phyloP scores from a whole-genome alignment of 2,888 invertebrate genomes.

The Drosophila prostipennis region DNA sequence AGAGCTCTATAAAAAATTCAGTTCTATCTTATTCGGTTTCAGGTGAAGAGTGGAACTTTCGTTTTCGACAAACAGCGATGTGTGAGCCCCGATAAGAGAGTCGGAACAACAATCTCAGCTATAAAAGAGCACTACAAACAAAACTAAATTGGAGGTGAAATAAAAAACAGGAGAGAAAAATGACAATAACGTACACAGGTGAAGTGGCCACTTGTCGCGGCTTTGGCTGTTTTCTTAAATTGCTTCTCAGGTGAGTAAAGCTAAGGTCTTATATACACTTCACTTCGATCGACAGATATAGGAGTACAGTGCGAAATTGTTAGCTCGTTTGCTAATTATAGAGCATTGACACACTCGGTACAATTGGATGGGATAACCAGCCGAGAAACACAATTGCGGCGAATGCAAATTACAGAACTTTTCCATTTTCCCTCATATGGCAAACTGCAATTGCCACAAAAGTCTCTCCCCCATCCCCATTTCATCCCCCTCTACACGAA shows the following conservation, averaged over 20 bases:
- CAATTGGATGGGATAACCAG: slow-evolving; percentile 34
- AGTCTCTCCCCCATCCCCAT: slow-evolving; percentile 8
- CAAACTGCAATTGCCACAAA: slow-evolving; percentile 35
- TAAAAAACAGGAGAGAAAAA: slow-evolving; percentile 80
- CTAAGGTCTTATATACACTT: slow-evolving; percentile 25
- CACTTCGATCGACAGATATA: slow-evolving; percentile 5
- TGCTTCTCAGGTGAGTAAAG: slow-evolving; percentile 89
- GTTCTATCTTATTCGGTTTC: slow-evolving; percentile 19
- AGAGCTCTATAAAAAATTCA: slow-evolving; percentile 4
- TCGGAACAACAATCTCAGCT: slow-evolving; percentile 20
- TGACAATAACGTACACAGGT: slow-evolving; percentile 94
- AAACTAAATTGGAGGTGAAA: slow-evolving; percentile 14
- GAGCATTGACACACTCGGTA: slow-evolving; percentile 57
- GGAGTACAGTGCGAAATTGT: slow-evolving; percentile 39
- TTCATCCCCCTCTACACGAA: background rate
- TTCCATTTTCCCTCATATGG: slow-evolving; percentile 35
- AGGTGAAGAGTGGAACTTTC: slow-evolving; percentile 17
- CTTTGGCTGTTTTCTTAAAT: slow-evolving; percentile 94
- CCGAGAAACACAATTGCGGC: slow-evolving; percentile 45
- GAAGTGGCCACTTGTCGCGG: slow-evolving; percentile 94
- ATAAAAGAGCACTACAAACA: slow-evolving; percentile 19
- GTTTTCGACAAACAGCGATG: slow-evolving; percentile 17
- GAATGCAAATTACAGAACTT: slow-evolving; percentile 61
- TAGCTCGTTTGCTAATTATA: slow-evolving; percentile 57
- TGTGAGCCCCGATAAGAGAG: slow-evolving; percentile 20